Percentiles rank a stretch among this genome's conserved stretches.
phyloP scores from a whole-genome alignment of 2,113 vertebrate species.

The Paraplagusia blochii region DNA sequence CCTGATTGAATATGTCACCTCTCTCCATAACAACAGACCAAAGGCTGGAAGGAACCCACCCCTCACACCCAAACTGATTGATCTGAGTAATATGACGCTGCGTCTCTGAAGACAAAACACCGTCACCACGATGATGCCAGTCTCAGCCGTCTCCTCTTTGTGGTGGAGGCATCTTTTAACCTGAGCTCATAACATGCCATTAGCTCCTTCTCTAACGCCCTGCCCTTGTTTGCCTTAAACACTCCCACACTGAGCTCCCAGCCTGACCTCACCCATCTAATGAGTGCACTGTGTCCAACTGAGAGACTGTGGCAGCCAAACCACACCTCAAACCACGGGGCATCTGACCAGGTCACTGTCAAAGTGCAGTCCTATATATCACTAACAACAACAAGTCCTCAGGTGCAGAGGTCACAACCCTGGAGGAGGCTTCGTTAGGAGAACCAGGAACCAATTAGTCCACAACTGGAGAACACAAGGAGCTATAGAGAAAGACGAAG shows the following conservation, averaged over 20 bases:
- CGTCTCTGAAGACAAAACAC: constrained; percentile 55
- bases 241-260: constrained; percentile 25
- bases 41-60: constrained; percentile 31
- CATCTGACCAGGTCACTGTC: constrained; percentile 38
- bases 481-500: constrained; percentile 32
- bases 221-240: constrained; percentile 46
- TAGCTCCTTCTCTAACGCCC: constrained; percentile 27
- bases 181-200: constrained; percentile 34
- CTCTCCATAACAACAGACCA: constrained; percentile 58
- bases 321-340: constrained; percentile 3
- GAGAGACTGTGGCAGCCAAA: constrained; percentile 7
- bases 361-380: constrained; percentile 42
- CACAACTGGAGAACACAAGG: constrained; percentile 37
- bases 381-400: constrained; percentile 51
- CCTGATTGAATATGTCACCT: constrained; percentile 45
- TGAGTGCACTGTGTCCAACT: constrained; percentile 4
- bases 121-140: constrained; percentile 6
- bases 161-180: constrained; percentile 47
- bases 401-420: constrained; percentile 57
- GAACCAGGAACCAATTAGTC: constrained; percentile 56
- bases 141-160: constrained; percentile 19
- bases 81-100: constrained; percentile 58
- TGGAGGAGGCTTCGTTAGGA: constrained; percentile 56
- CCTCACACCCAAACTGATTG: constrained; percentile 42
- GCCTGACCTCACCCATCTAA: constrained; percentile 26